Evolutionary conservation across 1,140 invertebrate species (phyloP), one percentile per base, ranked within the genome.

Genomic region (Tetraneura akinire): DNA sequence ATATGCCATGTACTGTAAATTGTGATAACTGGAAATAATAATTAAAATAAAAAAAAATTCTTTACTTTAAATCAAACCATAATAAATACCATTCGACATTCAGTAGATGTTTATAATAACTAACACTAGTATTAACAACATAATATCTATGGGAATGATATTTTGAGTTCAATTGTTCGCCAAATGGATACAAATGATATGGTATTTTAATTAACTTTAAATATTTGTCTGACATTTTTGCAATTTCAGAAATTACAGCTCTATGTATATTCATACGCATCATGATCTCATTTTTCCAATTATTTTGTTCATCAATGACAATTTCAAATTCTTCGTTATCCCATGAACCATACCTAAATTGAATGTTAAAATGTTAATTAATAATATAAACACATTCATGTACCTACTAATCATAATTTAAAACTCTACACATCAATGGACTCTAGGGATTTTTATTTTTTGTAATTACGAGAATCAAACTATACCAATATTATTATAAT

Each of bases 121-220:
- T 11, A 18, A 13, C 1, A 18, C 0, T 47, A 2, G 74, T 21
- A 0, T 37, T 29, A 11, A 62, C 8, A 29, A 78, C 10, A n/a
- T 78, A 78, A 60, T 60, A 60, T 42, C 53, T 23, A 60, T 60
- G 73, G 11, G 23, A n/a, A 47, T 78, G 21, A 29, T 62, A 26
- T 23, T 23, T 18, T 18, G 55, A 78, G 21, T 62, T 21, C 14
- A 78, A 62, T 2, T 57, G 11, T 29, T 57, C 13, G 47, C 16
- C 29, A 23, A 78, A 60, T 4, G 74, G 74, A 60, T 47, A 78
- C 37, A 60, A 13, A 47, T 78, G 74, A 62, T 60, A 78, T 11
- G 74, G 74, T 47, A 62, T 16, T 29, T 45, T 45, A 0, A 45
- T 47, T 6, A 42, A 62, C 37, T 29, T 62, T 14, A 78, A 10